Evolutionary conservation across 2,113 vertebrate genomes (phyloP).

Genomic region (Pelvicachromis taeniatus): DNA sequence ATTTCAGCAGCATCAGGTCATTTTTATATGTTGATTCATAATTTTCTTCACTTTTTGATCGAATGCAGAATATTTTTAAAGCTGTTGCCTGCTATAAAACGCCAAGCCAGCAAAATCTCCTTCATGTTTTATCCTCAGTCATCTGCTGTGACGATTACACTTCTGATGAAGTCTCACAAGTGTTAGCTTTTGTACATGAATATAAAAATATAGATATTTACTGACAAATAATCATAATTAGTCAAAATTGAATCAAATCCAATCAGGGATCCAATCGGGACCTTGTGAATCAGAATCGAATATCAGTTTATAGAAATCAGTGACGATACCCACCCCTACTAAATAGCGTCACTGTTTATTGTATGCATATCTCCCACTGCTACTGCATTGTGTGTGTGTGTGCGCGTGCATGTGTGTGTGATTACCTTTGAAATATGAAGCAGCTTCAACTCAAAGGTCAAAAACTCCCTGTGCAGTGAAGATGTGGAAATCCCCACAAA

Average conservation of each 20-base stretch:
- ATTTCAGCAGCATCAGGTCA: not conserved
- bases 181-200: not conserved
- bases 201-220: not conserved
- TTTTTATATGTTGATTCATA: not conserved
- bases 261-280: not conserved
- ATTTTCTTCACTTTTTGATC: not conserved
- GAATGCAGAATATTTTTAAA: not conserved
- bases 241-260: not conserved
- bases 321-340: not conserved
- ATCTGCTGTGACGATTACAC: not conserved
- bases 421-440: conserved; percentile 44
- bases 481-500: conserved; percentile 29
- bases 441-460: conserved; percentile 49
- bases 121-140: not conserved
- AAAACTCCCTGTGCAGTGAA: conserved; percentile 2
- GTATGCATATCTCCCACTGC: too few species aligned
- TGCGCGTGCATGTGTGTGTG: not conserved
- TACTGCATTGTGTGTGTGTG: not conserved
- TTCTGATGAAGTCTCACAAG: not conserved
- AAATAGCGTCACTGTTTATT: not conserved
- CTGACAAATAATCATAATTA: not conserved
- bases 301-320: not conserved
- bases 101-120: not conserved
- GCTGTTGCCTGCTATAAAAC: not conserved
- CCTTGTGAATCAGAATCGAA: not conserved